Base-by-base conservation (phyloP, 2,888 invertebrate species). In the Dichetophora obliterata region DNA sequence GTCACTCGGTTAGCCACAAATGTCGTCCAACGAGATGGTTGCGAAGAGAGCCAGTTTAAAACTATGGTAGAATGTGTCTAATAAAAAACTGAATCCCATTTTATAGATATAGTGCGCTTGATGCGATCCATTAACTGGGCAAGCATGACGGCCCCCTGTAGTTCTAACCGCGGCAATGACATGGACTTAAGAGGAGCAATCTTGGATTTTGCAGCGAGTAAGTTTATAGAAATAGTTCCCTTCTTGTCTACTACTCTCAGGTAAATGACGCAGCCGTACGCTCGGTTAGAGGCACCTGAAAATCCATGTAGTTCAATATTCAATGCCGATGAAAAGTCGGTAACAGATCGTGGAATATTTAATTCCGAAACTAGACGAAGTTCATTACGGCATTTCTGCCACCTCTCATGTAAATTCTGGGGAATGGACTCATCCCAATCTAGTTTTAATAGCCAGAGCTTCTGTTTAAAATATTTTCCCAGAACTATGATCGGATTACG, bases 1-100 rank as follows among this genome's bases (percentile, higher is more conserved):
- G 79, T 37, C 0, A 80, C 80, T 14, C 79, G 31, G 61, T 80
- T 78, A 11, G 78, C 73, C 9, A 78, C 75, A 43, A 80, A 80
- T 9, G 79, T 79, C 31, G 68, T 57, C 75, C 65, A 78, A 27
- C 78, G 59, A 22, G 73, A 75, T 9, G 78, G 63, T 54, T 77
- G 75, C 3, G 77, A 75, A 19, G 68, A 31, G 3, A 78, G 1
- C 79, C 77, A 80, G 66, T 31, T 59, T 6, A 80, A 14, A 19
- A 74, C 77, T 8, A 78, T 73, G 2, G 48, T 70, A 11, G 80
- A 78, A 59, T 80, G 78, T 3, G 80, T 79, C 75, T 73, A 80
- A 68, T 71, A 79, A 24, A 48, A 54, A 1, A 76, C 68, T n/a
- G 37, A 43, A n/a, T n/a, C 19, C 19, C 69, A 27, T 19, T 14